phyloP scores from a whole-genome alignment of 2,113 vertebrate genomes.

The Podarcis raffonei region DNA sequence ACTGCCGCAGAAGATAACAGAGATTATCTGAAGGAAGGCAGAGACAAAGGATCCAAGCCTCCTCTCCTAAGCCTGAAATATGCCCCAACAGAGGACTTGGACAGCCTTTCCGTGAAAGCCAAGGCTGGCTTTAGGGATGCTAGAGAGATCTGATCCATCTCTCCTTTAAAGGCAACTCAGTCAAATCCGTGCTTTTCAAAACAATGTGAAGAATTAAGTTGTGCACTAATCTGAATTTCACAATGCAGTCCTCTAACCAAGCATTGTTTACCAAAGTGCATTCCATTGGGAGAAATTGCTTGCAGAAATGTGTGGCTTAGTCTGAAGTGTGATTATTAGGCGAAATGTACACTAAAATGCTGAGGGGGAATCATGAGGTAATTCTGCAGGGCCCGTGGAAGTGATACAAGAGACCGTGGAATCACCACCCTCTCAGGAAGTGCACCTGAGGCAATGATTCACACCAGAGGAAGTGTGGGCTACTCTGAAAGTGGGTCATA shows the following conservation, averaged over 20 bases:
- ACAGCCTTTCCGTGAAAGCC: neutral
- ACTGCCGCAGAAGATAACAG: neutral
- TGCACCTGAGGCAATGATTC: neutral
- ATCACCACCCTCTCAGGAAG: neutral
- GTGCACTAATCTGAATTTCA: too few relatives aligned
- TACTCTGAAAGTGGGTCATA: neutral
- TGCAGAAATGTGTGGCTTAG: too few relatives aligned
- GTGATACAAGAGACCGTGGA: neutral
- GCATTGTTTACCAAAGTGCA: too few relatives aligned
- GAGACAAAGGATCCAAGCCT: neutral
- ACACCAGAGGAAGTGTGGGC: neutral
- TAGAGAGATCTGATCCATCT: too few relatives aligned
- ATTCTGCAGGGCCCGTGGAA: neutral
- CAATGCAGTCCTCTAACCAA: too few relatives aligned
- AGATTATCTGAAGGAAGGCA: neutral
- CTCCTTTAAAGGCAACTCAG: neutral
- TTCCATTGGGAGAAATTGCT: too few relatives aligned
- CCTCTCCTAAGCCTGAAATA: neutral
- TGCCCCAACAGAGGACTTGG: neutral
- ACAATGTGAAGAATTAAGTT: too few relatives aligned
- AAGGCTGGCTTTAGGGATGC: neutral
- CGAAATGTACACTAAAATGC: too few relatives aligned
- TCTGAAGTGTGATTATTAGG: too few relatives aligned
- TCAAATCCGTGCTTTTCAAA: too few relatives aligned
- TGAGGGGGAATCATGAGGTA: neutral